These are phyloP conservation scores for Podarcis cretensis DNA, from an alignment of 2,113 vertebrate species.

Conservation along the genomic window DNA sequence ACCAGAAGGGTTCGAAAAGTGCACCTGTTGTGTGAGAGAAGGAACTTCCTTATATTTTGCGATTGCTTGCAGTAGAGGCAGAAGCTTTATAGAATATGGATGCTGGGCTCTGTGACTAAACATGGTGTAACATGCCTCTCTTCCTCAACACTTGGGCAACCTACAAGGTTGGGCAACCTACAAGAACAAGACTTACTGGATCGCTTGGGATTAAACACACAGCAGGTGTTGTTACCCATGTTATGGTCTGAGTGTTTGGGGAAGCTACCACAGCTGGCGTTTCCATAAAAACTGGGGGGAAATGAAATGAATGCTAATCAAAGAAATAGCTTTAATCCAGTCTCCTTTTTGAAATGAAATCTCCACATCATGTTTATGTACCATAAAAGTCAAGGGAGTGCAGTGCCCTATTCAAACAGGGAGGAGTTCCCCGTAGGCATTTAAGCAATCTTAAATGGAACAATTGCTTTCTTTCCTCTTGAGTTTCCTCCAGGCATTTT, in stretches of 20 bases:
- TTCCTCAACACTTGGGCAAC: constrained; percentile 54
- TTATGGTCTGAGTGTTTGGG: background rate
- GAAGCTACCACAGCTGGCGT: background rate
- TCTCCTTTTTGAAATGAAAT: constrained; percentile 39
- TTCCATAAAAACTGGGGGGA: constrained; percentile 39
- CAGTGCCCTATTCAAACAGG: constrained; percentile 44
- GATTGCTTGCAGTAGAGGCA: background rate
- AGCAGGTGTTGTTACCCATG: background rate
- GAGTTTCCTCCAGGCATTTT: constrained; percentile 62
- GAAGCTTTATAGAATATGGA: constrained; percentile 14
- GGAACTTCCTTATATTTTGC: background rate
- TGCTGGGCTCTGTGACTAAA: constrained; percentile 36
- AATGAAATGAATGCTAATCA: constrained; percentile 56
- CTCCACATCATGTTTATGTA: constrained; percentile 49
- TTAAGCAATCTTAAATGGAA: constrained; percentile 58
- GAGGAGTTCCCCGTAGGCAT: constrained; percentile 51
- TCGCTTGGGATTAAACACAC: constrained; percentile 5
- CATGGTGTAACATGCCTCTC: constrained; percentile 27
- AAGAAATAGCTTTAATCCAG: constrained; percentile 45
- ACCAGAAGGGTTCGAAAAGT: background rate
- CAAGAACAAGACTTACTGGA: constrained; percentile 52
- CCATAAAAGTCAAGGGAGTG: constrained; percentile 46
- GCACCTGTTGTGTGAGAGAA: background rate
- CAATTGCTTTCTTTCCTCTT: constrained; percentile 69
- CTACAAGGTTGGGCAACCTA: constrained; percentile 48